Evolutionary conservation across 2,888 invertebrate species (phyloP), one percentile per base, ranked within the genome.

Genomic region (Hypercompe scribonia): DNA sequence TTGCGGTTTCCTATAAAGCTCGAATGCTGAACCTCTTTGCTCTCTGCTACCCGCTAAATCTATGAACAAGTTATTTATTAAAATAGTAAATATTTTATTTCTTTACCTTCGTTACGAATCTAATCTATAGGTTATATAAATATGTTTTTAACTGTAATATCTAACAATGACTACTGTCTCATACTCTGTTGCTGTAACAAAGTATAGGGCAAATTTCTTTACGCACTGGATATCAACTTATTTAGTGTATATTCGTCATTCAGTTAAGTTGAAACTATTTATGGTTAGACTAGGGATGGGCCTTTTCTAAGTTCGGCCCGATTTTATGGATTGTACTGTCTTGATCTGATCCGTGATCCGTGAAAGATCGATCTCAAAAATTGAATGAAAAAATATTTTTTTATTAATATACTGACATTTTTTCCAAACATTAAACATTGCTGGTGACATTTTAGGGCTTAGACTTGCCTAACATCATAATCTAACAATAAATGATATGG

Each of bases 11-110:
- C 98, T 97, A 91, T 99, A 99, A 78, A 99, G 96, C 93, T 99
- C 99, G 91, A 99, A 99, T n/a, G 99, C 99, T 79, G 99, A 99
- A 42, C 99, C 99, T 72, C 99, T 96, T 89, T 99, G 98, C 90
- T 99, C 99, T 85, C 98, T 96, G 87, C 98, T 98, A 68, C 98
- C 98, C 71, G 98, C 98, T 89, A 99, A 95, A 91, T 97, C 97
- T 92, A 89, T 1, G 8, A 31, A 31, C 31, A 61, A 18, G 31
- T 50, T 15, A 58, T 58, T 61, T 58, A 4, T 31, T 31, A 31
- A 13, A 13, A 18, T 15, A 1, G 1, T 61, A 61, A 61, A 15
- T 2, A 31, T 18, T n/a, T 58, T 13, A n/a, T 58, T 58, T 58
- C 5, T 3, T 58, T 13, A 58, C 13, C 28, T 58, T 4, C 28